A percentile compares a stretch with the other conserved stretches of the same genome.
Evolutionary conservation across 1,140 invertebrate species (phyloP).

Genomic region (Rhopalosiphum maidis): DNA sequence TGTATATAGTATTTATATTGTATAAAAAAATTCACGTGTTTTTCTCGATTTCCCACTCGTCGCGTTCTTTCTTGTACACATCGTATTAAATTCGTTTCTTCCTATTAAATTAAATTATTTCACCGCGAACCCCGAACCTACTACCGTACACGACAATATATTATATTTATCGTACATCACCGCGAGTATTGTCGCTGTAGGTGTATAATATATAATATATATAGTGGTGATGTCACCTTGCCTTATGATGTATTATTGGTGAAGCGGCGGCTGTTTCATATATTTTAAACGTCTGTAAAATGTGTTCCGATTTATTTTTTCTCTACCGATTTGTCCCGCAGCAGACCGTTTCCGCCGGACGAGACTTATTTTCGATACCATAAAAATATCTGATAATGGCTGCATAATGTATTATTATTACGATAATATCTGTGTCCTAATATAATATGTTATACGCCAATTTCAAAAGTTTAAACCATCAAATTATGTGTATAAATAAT

Average conservation of each 20-base stretch:
- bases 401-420: background rate
- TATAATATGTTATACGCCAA: background rate
- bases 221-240: background rate
- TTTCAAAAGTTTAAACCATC: background rate
- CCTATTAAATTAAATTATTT: constrained; percentile 7
- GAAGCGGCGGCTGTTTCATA: background rate
- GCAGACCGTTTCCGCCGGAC: constrained; percentile 30
- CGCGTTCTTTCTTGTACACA: background rate
- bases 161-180: background rate
- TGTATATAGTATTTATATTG: background rate
- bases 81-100: background rate
- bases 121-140: background rate
- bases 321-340: background rate
- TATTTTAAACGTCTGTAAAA: background rate
- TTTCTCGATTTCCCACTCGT: background rate
- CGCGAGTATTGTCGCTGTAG: background rate
- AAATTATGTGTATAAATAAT: background rate
- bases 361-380: background rate
- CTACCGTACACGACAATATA: background rate
- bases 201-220: background rate
- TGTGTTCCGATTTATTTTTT: background rate
- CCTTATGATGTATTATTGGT: background rate
- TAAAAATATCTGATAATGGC: background rate
- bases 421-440: background rate
- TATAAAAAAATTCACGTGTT: background rate